Evolutionary conservation across 2,113 vertebrate genomes (phyloP).

Genomic region (Sprattus sprattus): DNA sequence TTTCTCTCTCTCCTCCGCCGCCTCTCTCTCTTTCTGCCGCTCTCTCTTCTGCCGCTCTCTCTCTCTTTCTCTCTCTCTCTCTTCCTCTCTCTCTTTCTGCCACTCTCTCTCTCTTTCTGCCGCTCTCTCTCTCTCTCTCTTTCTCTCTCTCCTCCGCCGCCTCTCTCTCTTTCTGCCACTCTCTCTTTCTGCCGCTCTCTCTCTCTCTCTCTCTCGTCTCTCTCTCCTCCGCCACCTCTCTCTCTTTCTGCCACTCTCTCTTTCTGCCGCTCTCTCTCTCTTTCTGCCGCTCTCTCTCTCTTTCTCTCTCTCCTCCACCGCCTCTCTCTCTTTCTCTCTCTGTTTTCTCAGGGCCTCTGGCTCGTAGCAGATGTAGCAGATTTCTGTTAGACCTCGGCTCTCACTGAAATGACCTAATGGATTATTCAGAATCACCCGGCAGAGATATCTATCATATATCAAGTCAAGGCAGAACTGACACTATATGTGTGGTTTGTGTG

Average conservation of each 20-base stretch:
- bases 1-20: not conserved
- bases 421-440: constrained; percentile 63
- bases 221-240: not conserved
- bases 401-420: constrained; percentile 73
- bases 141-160: not conserved
- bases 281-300: constrained; percentile 30
- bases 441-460: constrained; percentile 68
- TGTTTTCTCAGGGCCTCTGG: not conserved
- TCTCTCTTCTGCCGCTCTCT: not conserved
- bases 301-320: not conserved
- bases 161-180: not conserved
- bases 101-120: too few species aligned
- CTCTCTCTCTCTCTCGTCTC: too few species aligned
- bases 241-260: not conserved
- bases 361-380: not conserved
- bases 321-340: not conserved
- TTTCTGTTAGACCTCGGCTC: constrained; percentile 20
- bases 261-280: not conserved
- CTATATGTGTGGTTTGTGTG: not conserved
- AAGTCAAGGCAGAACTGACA: constrained; percentile 47
- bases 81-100: not conserved
- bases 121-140: not conserved
- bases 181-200: too few species aligned
- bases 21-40: not conserved
- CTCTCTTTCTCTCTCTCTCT: not conserved